Conservation (phyloP, 1,140 invertebrate genomes). For the Heliconius congener region DNA sequence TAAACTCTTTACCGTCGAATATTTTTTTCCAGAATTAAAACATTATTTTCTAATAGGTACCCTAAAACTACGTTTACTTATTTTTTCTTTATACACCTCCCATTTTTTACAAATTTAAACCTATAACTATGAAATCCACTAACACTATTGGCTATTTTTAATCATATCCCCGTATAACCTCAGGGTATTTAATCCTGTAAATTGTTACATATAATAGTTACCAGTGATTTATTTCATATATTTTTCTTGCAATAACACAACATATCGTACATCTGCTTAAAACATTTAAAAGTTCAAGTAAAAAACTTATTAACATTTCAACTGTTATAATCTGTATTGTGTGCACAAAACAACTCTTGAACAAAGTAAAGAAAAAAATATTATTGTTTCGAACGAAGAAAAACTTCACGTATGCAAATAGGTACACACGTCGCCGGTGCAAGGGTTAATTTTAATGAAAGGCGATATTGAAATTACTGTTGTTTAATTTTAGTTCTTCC, state of each 20-base stretch:
- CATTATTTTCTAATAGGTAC: too few relatives aligned
- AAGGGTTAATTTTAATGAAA: slow-evolving; percentile 48
- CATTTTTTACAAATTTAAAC: neutral
- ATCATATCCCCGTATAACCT: neutral
- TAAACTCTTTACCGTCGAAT: too few relatives aligned
- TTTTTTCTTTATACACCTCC: too few relatives aligned
- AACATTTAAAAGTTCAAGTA: slow-evolving; percentile 27
- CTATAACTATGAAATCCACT: neutral
- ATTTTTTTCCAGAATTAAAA: too few relatives aligned
- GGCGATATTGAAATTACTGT: neutral
- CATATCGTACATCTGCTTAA: slow-evolving; percentile 17
- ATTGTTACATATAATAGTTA: neutral
- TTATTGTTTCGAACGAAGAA: slow-evolving; percentile 54
- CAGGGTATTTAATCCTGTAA: neutral
- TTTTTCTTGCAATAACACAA: neutral
- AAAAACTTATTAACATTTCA: slow-evolving; percentile 70
- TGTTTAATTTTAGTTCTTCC: neutral
- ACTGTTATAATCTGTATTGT: slow-evolving; percentile 64
- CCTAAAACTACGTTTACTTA: too few relatives aligned
- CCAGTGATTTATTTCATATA: slow-evolving; percentile 3
- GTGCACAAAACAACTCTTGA: slow-evolving; percentile 52
- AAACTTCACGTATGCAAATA: slow-evolving; percentile 65
- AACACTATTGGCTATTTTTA: too few relatives aligned
- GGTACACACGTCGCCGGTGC: slow-evolving; percentile 23
- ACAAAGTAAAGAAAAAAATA: slow-evolving; percentile 55